Conservation (phyloP, 2,888 invertebrate species). For the Toxonevra muliebris region DNA sequence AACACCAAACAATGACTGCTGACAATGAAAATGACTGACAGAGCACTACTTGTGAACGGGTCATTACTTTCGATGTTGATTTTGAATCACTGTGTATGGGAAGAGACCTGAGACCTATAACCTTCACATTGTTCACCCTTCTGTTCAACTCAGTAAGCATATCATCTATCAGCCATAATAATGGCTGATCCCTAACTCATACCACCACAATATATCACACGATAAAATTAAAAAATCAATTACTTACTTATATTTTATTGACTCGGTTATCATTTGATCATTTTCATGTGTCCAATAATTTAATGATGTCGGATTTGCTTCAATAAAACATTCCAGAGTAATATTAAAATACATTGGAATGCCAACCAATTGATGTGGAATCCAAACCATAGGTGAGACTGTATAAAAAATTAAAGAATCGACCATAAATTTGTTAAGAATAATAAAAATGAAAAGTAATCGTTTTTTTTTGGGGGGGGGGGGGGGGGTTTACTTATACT, state of each 20-base stretch:
- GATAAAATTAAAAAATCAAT: no score
- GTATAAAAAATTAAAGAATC: slow-evolving; percentile 38
- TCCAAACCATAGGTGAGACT: slow-evolving; percentile 94
- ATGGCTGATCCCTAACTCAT: no score
- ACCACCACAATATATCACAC: no score
- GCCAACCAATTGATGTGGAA: slow-evolving; percentile 89
- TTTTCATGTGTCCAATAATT: slow-evolving; percentile 91
- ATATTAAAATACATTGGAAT: slow-evolving; percentile 84
- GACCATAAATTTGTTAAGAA: background rate
- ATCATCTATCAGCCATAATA: no score
- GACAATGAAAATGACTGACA: no score
- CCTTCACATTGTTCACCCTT: no score
- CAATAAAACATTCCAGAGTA: slow-evolving; percentile 87
- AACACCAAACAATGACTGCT: no score
- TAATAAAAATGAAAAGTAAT: background rate
- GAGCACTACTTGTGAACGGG: no score
- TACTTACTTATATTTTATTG: slow-evolving; percentile 75
- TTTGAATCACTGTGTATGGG: no score
- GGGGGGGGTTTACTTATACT: slow-evolving; percentile 68
- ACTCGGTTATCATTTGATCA: slow-evolving; percentile 89
- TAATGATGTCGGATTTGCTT: slow-evolving; percentile 89
- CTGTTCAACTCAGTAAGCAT: no score
- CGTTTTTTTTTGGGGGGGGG: background rate
- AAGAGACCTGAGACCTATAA: no score
- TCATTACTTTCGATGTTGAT: no score